Evolutionary conservation across 1,140 invertebrate genomes (phyloP).

Genomic region (Pogonus chalceus): DNA sequence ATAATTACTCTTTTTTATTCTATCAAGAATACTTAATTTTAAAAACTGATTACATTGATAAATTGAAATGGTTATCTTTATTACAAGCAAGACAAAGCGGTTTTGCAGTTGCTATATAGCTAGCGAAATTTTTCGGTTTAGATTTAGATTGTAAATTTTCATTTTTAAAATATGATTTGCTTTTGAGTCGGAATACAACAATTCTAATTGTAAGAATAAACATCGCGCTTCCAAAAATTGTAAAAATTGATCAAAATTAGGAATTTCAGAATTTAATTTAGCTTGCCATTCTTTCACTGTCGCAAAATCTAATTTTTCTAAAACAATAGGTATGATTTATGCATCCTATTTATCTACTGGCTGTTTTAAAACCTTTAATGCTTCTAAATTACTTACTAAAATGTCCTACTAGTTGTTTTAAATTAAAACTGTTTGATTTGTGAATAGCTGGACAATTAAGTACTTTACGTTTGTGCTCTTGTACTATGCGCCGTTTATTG

Average conservation of each 20-base stretch:
- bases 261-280: neutral
- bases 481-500: too few species aligned
- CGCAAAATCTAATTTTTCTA: slow-evolving; percentile 7
- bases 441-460: too few species aligned
- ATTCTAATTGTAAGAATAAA: slow-evolving; percentile 8
- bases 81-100: too few species aligned
- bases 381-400: too few species aligned
- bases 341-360: slow-evolving; percentile 10
- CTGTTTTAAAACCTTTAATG: too few species aligned
- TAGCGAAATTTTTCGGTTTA: neutral
- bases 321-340: slow-evolving; percentile 8
- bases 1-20: neutral
- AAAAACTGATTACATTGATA: slow-evolving; percentile 2
- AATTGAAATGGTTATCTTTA: neutral
- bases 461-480: too few species aligned
- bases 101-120: neutral
- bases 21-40: neutral
- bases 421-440: too few species aligned
- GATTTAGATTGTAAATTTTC: neutral
- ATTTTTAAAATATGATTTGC: neutral
- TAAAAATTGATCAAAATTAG: slow-evolving; percentile 2
- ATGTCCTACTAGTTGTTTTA: too few species aligned
- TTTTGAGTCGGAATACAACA: neutral
- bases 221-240: slow-evolving; percentile 8
- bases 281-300: slow-evolving; percentile 3